Evolutionary conservation across 2,888 invertebrate genomes (phyloP), one percentile per base, ranked within the genome.

Genomic region (Agriopis leucophaearia): DNA sequence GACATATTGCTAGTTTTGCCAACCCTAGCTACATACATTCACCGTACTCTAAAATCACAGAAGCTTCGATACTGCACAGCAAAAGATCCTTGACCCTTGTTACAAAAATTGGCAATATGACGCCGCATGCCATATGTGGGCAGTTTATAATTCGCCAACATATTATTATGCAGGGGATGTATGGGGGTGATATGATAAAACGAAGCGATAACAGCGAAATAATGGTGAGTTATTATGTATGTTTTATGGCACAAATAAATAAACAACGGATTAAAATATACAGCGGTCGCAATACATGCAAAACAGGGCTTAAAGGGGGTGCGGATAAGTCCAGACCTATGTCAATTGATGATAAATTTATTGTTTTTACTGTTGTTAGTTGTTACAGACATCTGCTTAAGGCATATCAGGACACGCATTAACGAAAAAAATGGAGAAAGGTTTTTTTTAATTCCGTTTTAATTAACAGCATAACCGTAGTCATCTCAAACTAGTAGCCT

Each of bases 101-200:
- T 75, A 73, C 76, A 78, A 81, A 81, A 83, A 81, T 83, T 79
- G 77, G 78, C 84, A 78, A 78, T 72, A 75, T 66, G 56, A 68
- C 70, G 60, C 66, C 70, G 44, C 65, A 64, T 64, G 67, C 71
- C 68, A 73, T 69, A 74, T 77, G 73, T 72, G 71, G 74, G 73
- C 73, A 73, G 73, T 74, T 73, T 74, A 74, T 71, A 75, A 73
- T 73, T 76, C 73, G 76, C 80, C 68, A 78, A 75, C 78, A 72
- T 83, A 76, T 79, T 61, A 81, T 82, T 83, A 83, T 74, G 74
- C 71, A 67, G 75, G 78, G 80, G 79, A 71, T 72, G 71, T 74
- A 70, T 71, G 67, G 54, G 73, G 70, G 72, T 66, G 69, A 72
- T 75, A 55, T 62, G 71, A 73, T 73, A 59, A 58, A 70, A 71